Percentiles rank a stretch among this genome's conserved stretches.
These are phyloP conservation scores for Spodoptera litura DNA, from an alignment of 1,140 invertebrate species.

Conservation along the genomic window DNA sequence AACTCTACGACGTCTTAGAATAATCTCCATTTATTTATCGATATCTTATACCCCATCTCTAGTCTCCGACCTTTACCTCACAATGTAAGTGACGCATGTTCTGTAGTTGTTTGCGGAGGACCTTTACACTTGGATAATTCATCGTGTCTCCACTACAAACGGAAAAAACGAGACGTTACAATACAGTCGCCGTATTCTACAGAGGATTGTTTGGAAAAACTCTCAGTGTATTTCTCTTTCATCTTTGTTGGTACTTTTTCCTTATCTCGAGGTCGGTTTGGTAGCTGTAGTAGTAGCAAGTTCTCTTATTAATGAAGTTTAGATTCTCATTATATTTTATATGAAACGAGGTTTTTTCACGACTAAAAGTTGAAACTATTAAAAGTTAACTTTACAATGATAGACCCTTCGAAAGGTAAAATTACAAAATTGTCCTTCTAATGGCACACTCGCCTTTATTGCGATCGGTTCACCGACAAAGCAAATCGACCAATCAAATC, in stretches of 20 bases:
- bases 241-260: neutral
- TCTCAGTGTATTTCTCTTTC: conserved; percentile 13
- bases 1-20: no score
- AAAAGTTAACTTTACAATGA: neutral
- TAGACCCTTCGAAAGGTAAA: neutral
- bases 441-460: no score
- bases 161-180: conserved; percentile 25
- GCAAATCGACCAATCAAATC: no score
- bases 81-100: conserved; percentile 47
- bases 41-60: conserved; percentile 13
- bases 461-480: no score
- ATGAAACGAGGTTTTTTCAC: no score
- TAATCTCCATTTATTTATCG: neutral
- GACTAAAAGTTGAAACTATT: no score
- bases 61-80: conserved; percentile 20
- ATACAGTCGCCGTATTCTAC: neutral
- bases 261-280: neutral
- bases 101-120: conserved; percentile 39
- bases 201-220: conserved; percentile 31
- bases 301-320: no score
- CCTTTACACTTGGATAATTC: conserved; percentile 41
- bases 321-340: no score
- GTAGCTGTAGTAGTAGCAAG: neutral
- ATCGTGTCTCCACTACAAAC: conserved; percentile 33
- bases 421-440: no score